Evolutionary conservation across 1,140 invertebrate genomes (phyloP), one percentile per base, ranked within the genome.

Genomic region (Pseudomyrmex dendroicus): DNA sequence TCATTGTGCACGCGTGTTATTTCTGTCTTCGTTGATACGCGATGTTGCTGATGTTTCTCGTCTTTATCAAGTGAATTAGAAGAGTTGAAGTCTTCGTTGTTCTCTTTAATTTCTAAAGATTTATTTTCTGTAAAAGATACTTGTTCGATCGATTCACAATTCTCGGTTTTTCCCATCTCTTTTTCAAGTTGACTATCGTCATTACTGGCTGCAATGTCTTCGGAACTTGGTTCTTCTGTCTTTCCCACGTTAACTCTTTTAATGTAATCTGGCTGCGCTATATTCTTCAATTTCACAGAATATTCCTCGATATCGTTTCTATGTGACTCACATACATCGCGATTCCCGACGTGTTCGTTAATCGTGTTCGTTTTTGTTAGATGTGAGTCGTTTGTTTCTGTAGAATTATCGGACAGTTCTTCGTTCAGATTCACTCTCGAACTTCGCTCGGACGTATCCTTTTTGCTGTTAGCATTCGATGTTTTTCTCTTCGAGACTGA

Each of bases 11-110:
- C 15, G 50, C 50, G 73, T 54, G 48, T 56, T 62, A 15, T 15
- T 76, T 76, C 73, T 17, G 56, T 54, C 5, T 72, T 50, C 35
- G 35, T 57, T 67, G 25, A 10, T 5, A n/a, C 25, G n/a, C 44
- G 57, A 5, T 17, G 15, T 25, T 46, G 52, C n/a, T 56, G 35
- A 7, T 67, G 12, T 20, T 72, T 13, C 22, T 61, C 15, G 44
- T 9, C 64, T 61, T 8, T 12, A 10, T 17, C n/a, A 15, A 70
- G 5, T 1, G 35, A 35, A 35, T 35, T 7, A 35, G 5, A 35
- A 35, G 35, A 35, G 35, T 35, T 35, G 35, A 1, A 35, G 5
- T 7, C 5, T 4, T 15, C 17, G 48, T 54, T 54, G 20, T 8
- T 67, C 44, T n/a, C 63, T 57, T 68, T 56, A 68, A 3, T 35